Base-by-base conservation (phyloP, 2,113 vertebrate genomes). In the Cryptoleucopteryx plumbea region DNA sequence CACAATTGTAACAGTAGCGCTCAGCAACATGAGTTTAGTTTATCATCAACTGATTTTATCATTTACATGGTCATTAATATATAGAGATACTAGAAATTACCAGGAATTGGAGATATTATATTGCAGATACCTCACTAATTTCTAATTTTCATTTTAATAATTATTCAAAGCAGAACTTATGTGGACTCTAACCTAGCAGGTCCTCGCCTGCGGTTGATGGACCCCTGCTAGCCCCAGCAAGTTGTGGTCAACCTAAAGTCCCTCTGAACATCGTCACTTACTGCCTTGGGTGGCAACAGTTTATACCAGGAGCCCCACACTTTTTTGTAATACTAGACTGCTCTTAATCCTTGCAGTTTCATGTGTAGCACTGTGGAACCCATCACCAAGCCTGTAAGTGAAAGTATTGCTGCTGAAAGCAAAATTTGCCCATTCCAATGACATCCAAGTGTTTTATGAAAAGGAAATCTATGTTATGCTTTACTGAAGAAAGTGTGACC, bases 301-400 rank as follows among this genome's bases (percentile, higher is more conserved):
- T 70, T 45, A 22, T 15, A 50, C 1, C 0, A 0, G 53, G 11
- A 12, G 2, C 10, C 12, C 11, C 3, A 75, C 40, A 34, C 0
- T 21, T 29, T 84, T 89, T 43, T 75, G 16, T 42, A 32, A 32
- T 11, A 38, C 42, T 62, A 36, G 29, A 9, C 19, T 67, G 25
- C 12, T 82, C 40, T 82, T 47, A 68, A 17, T n/a, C 1, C 0
- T 73, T 36, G 43, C 40, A 72, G 53, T 66, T 82, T 48, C 31
- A 32, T 0, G 0, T 58, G 23, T 32, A 59, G 61, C 27, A 29
- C 59, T 62, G 25, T 4, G 58, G 56, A 82, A 81, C 13, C 11
- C 68, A 56, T 29, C 29, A 72, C 10, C 31, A 82, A 79, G 10
- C 36, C 29, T 55, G 13, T 40, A 72, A 89, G 29, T 31, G 29